These are phyloP conservation scores for Chascanopsetta lugubris DNA, from an alignment of 2,113 vertebrate genomes.

Conservation along the genomic window DNA sequence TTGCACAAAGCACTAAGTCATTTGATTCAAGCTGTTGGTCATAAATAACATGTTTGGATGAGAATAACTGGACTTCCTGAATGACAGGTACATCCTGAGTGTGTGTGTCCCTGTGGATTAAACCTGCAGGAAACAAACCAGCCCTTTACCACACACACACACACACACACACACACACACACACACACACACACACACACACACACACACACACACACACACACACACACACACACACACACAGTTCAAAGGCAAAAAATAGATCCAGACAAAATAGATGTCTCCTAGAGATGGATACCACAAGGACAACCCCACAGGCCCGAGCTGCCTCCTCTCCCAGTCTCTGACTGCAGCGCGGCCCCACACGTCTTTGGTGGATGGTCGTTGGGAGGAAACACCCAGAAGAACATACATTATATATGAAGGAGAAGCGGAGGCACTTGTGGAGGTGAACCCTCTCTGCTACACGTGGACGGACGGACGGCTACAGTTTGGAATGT, in stretches of 20 bases:
- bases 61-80: constrained; percentile 33
- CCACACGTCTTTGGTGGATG: constrained; percentile 5
- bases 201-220: constrained; percentile 32
- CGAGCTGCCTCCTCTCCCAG: constrained; percentile 22
- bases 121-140: constrained; percentile 52
- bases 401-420: background rate
- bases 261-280: constrained; percentile 61
- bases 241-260: constrained; percentile 59
- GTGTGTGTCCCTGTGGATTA: constrained; percentile 26
- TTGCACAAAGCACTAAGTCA: constrained; percentile 30
- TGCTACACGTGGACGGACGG: background rate
- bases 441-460: constrained; percentile 15
- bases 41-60: constrained; percentile 39
- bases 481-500: constrained; percentile 25
- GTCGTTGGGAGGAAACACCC: background rate
- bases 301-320: constrained; percentile 65
- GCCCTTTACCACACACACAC: constrained; percentile 35
- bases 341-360: constrained; percentile 36
- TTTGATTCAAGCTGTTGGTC: constrained; percentile 13
- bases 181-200: too few relatives aligned
- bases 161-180: background rate
- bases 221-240: background rate
- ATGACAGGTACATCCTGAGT: constrained; percentile 5
- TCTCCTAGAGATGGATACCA: constrained; percentile 57
- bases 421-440: constrained; percentile 3